Evolutionary conservation across 2,113 vertebrate genomes (phyloP).

Genomic region (Urocolius indicus): DNA sequence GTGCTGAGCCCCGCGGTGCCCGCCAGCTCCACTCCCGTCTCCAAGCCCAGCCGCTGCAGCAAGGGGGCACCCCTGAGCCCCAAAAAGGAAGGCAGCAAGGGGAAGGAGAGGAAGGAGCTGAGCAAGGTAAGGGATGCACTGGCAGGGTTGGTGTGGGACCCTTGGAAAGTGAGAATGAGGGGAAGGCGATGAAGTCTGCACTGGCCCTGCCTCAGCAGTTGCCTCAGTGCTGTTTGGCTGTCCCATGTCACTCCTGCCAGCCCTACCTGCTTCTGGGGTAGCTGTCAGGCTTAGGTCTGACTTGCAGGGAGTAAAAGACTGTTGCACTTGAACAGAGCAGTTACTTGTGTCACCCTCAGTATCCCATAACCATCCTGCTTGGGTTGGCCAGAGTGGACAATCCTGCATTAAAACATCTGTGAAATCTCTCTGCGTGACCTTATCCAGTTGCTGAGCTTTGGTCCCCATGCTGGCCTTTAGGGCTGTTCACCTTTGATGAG

Average conservation of each 20-base stretch:
- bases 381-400: background rate
- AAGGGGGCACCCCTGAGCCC: slow-evolving; percentile 79
- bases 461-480: background rate
- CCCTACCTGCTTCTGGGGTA: fast-evolving
- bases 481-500: background rate
- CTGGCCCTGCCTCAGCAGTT: background rate
- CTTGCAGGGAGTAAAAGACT: background rate
- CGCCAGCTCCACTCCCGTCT: slow-evolving; percentile 25
- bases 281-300: background rate
- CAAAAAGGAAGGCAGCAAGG: slow-evolving; percentile 80
- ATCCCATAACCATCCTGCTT: background rate
- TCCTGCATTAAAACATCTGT: background rate
- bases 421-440: background rate
- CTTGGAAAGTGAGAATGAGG: background rate
- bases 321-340: background rate
- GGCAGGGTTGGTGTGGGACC: background rate
- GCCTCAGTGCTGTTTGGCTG: background rate
- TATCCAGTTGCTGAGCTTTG: background rate
- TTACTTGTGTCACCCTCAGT: background rate
- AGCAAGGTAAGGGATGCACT: slow-evolving; percentile 71
- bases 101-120: slow-evolving; percentile 83
- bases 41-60: slow-evolving; percentile 81
- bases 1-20: background rate
- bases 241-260: background rate
- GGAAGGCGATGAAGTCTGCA: fast-evolving